phyloP scores from a whole-genome alignment of 2,113 vertebrate genomes.

The Proterorhinus semilunaris region DNA sequence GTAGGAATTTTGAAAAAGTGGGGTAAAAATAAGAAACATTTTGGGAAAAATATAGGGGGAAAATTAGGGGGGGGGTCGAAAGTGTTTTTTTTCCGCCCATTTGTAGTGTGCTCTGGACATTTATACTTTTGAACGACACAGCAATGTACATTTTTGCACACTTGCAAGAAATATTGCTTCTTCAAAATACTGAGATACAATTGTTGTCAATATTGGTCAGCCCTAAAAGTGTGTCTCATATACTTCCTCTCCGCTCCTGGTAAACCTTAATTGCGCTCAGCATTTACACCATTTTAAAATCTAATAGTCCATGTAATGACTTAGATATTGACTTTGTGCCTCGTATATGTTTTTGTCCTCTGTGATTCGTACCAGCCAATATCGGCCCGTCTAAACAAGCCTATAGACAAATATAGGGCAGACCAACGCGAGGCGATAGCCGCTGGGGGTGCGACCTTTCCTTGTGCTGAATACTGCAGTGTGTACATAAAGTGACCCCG shows the following conservation, averaged over 20 bases:
- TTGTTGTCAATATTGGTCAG: too few species aligned
- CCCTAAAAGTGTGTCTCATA: too few species aligned
- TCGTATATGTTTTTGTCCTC: conserved; percentile 19
- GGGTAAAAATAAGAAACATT: too few species aligned
- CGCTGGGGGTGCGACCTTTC: conserved; percentile 44
- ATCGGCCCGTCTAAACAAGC: conserved; percentile 49
- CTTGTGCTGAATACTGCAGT: conserved; percentile 39
- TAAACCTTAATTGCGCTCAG: not conserved
- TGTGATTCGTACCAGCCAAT: conserved; percentile 24
- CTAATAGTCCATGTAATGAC: conserved; percentile 24
- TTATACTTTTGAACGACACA: too few species aligned
- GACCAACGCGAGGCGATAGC: conserved; percentile 49
- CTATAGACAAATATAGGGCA: conserved; percentile 58
- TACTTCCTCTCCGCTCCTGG: not conserved
- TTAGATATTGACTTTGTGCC: conserved; percentile 28
- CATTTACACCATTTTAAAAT: conserved; percentile 11
- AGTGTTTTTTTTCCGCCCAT: too few species aligned
- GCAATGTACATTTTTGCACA: too few species aligned
- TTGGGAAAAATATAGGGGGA: too few species aligned
- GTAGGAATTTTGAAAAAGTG: too few species aligned
- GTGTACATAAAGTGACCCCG: conserved; percentile 53
- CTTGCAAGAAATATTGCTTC: too few species aligned
- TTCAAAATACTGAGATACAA: too few species aligned
- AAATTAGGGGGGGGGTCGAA: too few species aligned
- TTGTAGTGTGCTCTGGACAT: too few species aligned